phyloP scores from a whole-genome alignment of 2,113 vertebrate genomes.

The Indicator indicator region DNA sequence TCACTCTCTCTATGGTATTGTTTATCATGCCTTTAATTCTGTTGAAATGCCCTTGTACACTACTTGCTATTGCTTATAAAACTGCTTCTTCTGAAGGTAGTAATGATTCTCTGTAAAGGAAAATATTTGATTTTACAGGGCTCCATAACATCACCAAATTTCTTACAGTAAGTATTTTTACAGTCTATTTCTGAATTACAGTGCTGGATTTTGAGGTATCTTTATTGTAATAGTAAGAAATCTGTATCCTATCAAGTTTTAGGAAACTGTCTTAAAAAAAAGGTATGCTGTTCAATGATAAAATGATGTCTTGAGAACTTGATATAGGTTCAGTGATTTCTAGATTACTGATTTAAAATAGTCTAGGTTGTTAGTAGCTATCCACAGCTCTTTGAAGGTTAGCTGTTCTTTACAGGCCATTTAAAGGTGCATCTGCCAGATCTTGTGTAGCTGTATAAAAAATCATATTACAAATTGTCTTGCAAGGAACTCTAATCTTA shows the following conservation, averaged over 20 bases:
- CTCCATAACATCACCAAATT: constrained; percentile 35
- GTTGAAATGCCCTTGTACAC: neutral
- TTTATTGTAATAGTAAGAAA: neutral
- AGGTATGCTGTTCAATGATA: neutral
- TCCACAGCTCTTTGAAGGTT: neutral
- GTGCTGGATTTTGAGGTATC: neutral
- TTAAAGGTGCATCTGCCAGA: neutral
- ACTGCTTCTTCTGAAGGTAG: neutral
- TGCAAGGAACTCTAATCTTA: neutral
- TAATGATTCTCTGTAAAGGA: neutral
- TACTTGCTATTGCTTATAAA: neutral
- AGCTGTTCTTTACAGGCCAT: neutral
- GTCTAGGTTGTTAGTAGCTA: neutral
- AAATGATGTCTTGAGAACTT: neutral
- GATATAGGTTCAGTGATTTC: neutral
- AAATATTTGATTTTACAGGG: constrained; percentile 57
- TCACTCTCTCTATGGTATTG: neutral
- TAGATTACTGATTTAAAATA: neutral
- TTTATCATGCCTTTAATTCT: neutral
- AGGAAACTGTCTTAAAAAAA: neutral
- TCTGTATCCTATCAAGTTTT: neutral
- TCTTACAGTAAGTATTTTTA: constrained; percentile 67
- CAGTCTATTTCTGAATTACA: neutral
- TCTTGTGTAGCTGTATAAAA: neutral
- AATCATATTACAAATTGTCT: neutral